Base-by-base conservation (phyloP, 2,113 vertebrate species). In the Laterallus jamaicensis region DNA sequence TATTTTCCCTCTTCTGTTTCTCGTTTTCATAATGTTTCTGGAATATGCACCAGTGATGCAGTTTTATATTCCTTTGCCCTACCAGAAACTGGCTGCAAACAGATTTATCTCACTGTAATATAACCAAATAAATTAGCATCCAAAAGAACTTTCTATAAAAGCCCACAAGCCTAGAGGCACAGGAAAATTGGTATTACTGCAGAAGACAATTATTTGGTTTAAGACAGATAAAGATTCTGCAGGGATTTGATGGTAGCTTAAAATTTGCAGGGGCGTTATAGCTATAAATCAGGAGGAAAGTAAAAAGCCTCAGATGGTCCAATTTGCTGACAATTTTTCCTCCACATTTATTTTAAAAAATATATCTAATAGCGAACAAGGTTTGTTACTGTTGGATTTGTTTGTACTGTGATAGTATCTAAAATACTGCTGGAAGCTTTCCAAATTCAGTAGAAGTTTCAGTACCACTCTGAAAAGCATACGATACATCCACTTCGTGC, bases 121-220 rank as follows among this genome's bases (percentile, higher is more conserved):
- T 71, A 96, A 94, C 62, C 73, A 96, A 96, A 97, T 95, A 96
- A 94, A 96, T 96, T 93, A 96, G 76, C 93, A 96, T 87, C 94
- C 66, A 64, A 86, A 92, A 85, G 74, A 96, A 92, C 83, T 88
- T 93, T 63, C 58, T 86, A 67, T 91, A 64, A 82, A 94, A 95
- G 67, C 25, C 55, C 16, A 26, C 50, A 90, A 93, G 93, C 95
- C 96, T 68, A 58, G 76, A 91, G 96, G 92, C 95, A 86, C 39
- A 64, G 74, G 81, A 93, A 94, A 95, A 97, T 66, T 94, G 84
- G 90, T 94, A 86, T 93, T 86, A 67, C 87, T 94, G 90, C 42
- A 93, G 84, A 83, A 96, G 92, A 95, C 96, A 97, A 96, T 97
- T 95, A 96, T 96, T 96, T 95, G 84, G 64, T 95, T 97, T 96